phyloP scores from a whole-genome alignment of 2,797 vertebrate genomes.

The Chiloscyllium punctatum region DNA sequence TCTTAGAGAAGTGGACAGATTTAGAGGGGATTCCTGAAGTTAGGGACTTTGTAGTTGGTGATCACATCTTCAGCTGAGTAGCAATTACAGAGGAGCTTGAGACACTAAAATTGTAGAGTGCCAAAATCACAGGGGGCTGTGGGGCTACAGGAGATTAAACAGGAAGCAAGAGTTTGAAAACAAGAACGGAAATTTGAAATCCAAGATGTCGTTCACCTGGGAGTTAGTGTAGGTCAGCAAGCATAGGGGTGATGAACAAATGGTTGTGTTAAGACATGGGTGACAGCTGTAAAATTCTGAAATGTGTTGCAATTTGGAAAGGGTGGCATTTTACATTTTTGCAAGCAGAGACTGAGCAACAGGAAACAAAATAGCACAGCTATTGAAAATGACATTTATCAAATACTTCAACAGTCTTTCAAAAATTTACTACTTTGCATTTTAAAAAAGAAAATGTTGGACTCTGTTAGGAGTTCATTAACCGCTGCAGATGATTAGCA shows the following conservation, averaged over 20 bases:
- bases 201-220: too few species aligned
- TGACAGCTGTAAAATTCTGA: neutral
- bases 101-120: neutral
- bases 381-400: neutral
- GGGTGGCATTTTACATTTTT: neutral
- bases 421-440: too few species aligned
- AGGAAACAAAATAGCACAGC: neutral
- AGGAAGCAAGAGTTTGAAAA: neutral
- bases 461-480: neutral
- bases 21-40: neutral
- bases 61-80: neutral
- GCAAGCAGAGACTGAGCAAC: neutral
- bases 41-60: neutral
- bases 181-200: neutral
- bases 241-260: neutral
- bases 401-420: neutral
- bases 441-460: neutral
- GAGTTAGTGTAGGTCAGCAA: too few species aligned
- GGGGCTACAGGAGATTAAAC: neutral
- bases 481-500: neutral
- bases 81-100: neutral
- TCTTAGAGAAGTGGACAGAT: neutral
- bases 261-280: neutral
- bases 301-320: neutral
- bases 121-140: too few species aligned